These are phyloP conservation scores for Helicoverpa zea DNA, from an alignment of 1,140 invertebrate genomes.

Conservation along the genomic window DNA sequence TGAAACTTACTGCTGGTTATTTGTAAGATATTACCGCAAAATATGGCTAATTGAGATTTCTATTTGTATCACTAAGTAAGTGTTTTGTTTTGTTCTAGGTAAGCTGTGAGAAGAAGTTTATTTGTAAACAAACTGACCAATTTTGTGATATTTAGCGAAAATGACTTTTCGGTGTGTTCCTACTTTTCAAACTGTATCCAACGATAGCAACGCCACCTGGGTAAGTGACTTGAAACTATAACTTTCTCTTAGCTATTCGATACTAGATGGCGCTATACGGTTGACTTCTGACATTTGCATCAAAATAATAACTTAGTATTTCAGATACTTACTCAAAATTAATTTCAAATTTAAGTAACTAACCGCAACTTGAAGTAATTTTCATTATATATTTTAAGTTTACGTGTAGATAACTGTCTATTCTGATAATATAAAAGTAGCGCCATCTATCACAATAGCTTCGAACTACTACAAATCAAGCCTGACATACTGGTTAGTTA, in stretches of 20 bases:
- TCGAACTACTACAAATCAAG: slow-evolving; percentile 28
- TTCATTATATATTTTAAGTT: not conserved
- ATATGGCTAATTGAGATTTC: not conserved
- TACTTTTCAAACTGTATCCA: slow-evolving; percentile 88
- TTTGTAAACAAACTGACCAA: slow-evolving; percentile 61
- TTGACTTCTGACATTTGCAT: not conserved
- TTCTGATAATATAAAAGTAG: not conserved
- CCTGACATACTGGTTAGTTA: not conserved
- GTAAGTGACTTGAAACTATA: slow-evolving; percentile 84
- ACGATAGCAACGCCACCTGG: slow-evolving; percentile 89
- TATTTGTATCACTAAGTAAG: slow-evolving; percentile 74
- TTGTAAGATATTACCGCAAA: too few species aligned
- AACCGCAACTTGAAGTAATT: too few species aligned
- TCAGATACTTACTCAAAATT: not conserved
- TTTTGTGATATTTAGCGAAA: slow-evolving; percentile 68
- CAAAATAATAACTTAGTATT: not conserved
- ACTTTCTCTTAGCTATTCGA: slow-evolving; percentile 51
- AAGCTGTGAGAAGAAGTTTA: slow-evolving; percentile 80
- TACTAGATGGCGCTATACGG: slow-evolving; percentile 57
- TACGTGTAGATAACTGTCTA: not conserved
- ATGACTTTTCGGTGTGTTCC: slow-evolving; percentile 90
- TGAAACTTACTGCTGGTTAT: too few species aligned
- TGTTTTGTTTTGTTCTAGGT: slow-evolving; percentile 83
- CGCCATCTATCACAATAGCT: slow-evolving; percentile 51
- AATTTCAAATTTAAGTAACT: not conserved